phyloP scores from a whole-genome alignment of 2,113 vertebrate genomes.

The Corythornis cristatus region DNA sequence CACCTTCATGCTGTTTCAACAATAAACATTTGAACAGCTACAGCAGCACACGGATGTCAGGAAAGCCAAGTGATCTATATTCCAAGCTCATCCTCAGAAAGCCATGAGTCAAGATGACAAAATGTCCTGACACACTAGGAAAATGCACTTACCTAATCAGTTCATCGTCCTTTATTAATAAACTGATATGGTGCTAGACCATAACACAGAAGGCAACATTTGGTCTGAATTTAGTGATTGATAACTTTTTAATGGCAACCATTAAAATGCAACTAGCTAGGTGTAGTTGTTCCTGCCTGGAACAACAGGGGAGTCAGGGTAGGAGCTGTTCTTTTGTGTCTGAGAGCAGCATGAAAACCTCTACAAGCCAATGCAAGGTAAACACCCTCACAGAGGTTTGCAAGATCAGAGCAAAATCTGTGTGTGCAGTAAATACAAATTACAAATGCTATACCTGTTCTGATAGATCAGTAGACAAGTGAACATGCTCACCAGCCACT shows the following conservation, averaged over 20 bases:
- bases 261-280: background rate
- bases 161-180: background rate
- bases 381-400: background rate
- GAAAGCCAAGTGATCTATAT: background rate
- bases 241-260: background rate
- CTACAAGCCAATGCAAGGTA: constrained; percentile 10
- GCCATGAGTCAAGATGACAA: background rate
- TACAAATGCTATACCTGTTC: background rate
- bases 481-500: background rate
- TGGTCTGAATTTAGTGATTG: background rate
- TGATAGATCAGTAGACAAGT: background rate
- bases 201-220: background rate
- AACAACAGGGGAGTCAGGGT: background rate
- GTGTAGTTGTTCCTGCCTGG: background rate
- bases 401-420: background rate
- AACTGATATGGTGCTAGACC: background rate
- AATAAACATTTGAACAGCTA: constrained; percentile 37
- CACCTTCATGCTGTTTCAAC: background rate
- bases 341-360: background rate
- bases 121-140: background rate
- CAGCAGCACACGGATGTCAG: background rate
- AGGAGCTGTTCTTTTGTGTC: background rate
- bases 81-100: background rate
- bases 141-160: background rate
- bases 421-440: background rate